phyloP scores from a whole-genome alignment of 2,797 vertebrate species.

The Thripadectes ignobilis region DNA sequence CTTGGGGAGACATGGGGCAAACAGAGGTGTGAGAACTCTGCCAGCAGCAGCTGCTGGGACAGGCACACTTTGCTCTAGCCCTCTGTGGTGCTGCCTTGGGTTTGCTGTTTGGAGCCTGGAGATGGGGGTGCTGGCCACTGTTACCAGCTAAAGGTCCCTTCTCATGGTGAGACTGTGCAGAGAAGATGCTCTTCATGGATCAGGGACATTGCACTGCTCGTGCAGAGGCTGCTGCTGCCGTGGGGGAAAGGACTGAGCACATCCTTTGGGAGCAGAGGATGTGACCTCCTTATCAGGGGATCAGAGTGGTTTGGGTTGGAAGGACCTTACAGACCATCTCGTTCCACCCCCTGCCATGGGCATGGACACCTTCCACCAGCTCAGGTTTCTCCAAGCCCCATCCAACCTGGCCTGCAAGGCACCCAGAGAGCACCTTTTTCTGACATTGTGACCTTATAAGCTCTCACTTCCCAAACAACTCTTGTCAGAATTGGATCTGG shows the following conservation, averaged over 20 bases:
- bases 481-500: not conserved
- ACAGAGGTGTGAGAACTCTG: not conserved
- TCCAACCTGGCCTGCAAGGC: not conserved
- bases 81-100: fast-evolving
- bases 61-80: not conserved
- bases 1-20: not conserved
- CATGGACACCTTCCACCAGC: not conserved
- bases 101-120: not conserved
- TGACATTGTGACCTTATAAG: not conserved
- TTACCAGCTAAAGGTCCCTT: not conserved
- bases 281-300: fast-evolving
- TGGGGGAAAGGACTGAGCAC: fast-evolving
- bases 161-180: not conserved
- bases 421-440: not conserved
- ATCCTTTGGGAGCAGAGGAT: fast-evolving
- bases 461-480: not conserved
- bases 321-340: not conserved
- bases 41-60: not conserved
- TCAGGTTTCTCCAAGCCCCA: not conserved
- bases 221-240: fast-evolving
- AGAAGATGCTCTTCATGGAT: not conserved
- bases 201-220: not conserved
- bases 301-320: not conserved
- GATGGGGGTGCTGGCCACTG: not conserved
- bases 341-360: not conserved